Base-by-base conservation (phyloP, 2,113 vertebrate genomes). In the Callorhinus ursinus region DNA sequence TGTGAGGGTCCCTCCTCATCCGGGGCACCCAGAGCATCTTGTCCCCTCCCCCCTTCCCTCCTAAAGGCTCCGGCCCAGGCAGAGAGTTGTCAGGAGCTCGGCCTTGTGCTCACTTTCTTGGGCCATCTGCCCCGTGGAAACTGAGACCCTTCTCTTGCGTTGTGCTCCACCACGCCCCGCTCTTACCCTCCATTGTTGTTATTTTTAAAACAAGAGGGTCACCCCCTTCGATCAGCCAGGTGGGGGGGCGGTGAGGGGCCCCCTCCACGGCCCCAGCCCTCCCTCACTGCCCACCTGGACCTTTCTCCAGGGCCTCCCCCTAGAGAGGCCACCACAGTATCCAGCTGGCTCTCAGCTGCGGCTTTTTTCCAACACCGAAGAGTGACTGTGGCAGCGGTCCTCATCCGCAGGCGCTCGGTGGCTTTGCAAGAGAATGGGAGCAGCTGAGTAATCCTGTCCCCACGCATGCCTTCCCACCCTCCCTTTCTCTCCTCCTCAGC, bases 171-270 rank as follows among this genome's bases (percentile, higher is more conserved):
- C 14, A 19, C 63, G 36, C 16, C 53, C 14, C 33, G 21, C 71
- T 85, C 59, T 39, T n/a, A 33, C 61, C 36, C n/a, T 42, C 24
- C 24, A 0, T 89, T 36, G 71, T 9, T 51, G 10, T 53, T 28
- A 42, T 95, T 36, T 83, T 83, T 65, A 59, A 22, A 87, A 63
- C 22, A 39, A 33, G 36, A 36, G 12, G 10, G 31, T 10, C 51
- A 8, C 24, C 14, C 21, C 14, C 33, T n/a, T 42, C 53, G 4
- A 1, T 46, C 33, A 2, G 2, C 11, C 4, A 5, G 82, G 31
- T 0, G 0, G 21, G 42, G 16, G 49, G 11, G 0, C 39, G 5
- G 15, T n/a, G 42, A 28, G 55, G 24, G 79, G 12, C 49, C 36
- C 28, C 26, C 15, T 53, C 26, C 12, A 4, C 21, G 49, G 16